These are phyloP conservation scores for Leptoteleia sp. DNA, from an alignment of 1,140 invertebrate genomes.

Conservation along the genomic window DNA sequence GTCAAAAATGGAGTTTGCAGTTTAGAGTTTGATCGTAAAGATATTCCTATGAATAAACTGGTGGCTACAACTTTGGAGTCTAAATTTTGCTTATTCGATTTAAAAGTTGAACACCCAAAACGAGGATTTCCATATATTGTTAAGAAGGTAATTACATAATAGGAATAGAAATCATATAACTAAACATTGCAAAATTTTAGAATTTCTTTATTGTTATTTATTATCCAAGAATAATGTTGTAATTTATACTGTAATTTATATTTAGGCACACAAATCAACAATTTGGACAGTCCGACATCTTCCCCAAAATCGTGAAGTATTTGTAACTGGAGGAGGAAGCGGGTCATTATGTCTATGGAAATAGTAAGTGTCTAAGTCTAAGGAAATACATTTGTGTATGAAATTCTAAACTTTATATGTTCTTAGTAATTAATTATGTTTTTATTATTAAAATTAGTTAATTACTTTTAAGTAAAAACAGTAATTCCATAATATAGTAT, in stretches of 20 bases:
- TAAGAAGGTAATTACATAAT: slow-evolving; percentile 85
- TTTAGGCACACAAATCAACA: slow-evolving; percentile 88
- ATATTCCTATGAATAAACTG: slow-evolving; percentile 97
- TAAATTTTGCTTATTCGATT: slow-evolving; percentile 94
- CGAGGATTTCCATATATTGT: slow-evolving; percentile 91
- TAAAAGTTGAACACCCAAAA: slow-evolving; percentile 91
- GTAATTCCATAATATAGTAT: too few species aligned
- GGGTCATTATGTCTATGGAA: slow-evolving; percentile 95
- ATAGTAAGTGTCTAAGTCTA: slow-evolving; percentile 85
- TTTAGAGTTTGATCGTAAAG: slow-evolving; percentile 95
- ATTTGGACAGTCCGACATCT: slow-evolving; percentile 93
- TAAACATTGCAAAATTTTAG: too few species aligned
- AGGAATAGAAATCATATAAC: too few species aligned
- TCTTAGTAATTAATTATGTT: too few species aligned
- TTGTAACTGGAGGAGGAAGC: slow-evolving; percentile 93
- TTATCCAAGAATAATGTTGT: too few species aligned
- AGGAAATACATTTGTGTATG: too few species aligned
- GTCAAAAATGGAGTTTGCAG: slow-evolving; percentile 96
- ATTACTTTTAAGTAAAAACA: too few species aligned
- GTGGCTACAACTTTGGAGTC: slow-evolving; percentile 96
- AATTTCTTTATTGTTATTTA: too few species aligned
- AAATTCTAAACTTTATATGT: too few species aligned
- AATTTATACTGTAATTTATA: too few species aligned
- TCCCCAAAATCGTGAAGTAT: slow-evolving; percentile 97
- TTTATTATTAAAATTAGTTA: too few species aligned